A percentile compares a stretch with the other conserved stretches of the same genome.
These are phyloP conservation scores for Tinea trinotella DNA, from an alignment of 2,888 invertebrate genomes.

Conservation along the genomic window DNA sequence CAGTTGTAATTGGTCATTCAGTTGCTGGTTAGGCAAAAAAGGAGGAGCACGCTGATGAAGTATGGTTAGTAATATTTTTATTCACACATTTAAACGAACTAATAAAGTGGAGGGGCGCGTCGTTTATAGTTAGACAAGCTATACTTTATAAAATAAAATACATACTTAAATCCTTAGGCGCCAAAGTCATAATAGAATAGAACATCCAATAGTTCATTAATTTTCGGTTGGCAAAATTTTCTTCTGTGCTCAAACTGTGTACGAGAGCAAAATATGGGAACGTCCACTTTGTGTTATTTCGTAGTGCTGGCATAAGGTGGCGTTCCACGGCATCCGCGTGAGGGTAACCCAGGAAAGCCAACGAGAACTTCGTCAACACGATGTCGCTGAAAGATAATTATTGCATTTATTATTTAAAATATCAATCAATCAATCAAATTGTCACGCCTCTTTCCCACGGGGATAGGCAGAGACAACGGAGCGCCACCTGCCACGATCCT, in stretches of 20 bases:
- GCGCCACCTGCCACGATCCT: no score
- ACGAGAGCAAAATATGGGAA: constrained; percentile 70
- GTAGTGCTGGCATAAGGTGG: constrained; percentile 79
- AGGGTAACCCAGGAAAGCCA: constrained; percentile 76
- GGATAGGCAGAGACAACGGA: no score
- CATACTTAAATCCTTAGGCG: constrained; percentile 77
- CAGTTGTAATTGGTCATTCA: no score
- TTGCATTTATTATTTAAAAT: constrained; percentile 22
- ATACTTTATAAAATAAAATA: constrained; percentile 22
- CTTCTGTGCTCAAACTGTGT: constrained; percentile 47
- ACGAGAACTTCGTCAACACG: constrained; percentile 72
- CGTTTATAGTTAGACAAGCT: no score
- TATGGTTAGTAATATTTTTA: no score
- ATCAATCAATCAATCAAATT: no score
- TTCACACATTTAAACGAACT: no score
- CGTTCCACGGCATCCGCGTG: constrained; percentile 79
- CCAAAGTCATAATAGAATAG: constrained; percentile 78
- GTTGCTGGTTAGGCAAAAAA: no score
- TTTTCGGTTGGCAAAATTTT: constrained; percentile 55
- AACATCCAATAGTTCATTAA: constrained; percentile 74
- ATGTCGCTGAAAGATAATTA: constrained; percentile 37
- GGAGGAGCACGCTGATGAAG: no score
- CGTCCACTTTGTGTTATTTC: constrained; percentile 42
- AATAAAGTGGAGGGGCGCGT: no score
- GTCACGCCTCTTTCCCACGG: no score